Evolutionary conservation across 1,140 invertebrate species (phyloP), one percentile per base, ranked within the genome.

Genomic region (Drosophila burlai): DNA sequence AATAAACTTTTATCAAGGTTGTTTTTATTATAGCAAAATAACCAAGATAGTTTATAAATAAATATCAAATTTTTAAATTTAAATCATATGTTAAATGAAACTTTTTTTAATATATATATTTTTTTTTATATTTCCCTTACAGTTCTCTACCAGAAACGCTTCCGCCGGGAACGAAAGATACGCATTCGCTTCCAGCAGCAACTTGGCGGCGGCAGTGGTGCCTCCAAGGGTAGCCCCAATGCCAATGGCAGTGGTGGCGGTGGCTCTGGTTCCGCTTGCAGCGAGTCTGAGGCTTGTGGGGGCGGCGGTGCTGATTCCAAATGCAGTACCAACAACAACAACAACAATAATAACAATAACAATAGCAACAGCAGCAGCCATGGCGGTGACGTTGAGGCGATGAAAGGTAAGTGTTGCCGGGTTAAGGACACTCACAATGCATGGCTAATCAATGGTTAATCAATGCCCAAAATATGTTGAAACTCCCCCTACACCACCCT

Each of bases 71-170:
- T 15, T 24, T 7, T 21, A 0, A 21, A 60, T 0, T 57, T 21
- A 24, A 34, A 18, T 29, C 15, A 4, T 16, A 26, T 36, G 1
- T 13, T 34, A 13, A 36, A 6, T 18, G 0, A 13, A 11, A 15
- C 15, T 6, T 21, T 24, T n/a, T 7, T 40, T 11, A 11, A 34
- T 34, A 34, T 34, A 10, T 10, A 18, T 18, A 43, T 11, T 3
- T 13, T 15, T 15, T 34, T 4, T 10, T 34, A 11, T 34, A 34
- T 34, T 34, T 34, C 10, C 10, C 10, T 96, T 94, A 9, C 95
- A 98, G 97, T 97, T 64, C 94, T 97, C 74, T 97, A 97, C 92
- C 97, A 98, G 92, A 98, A 97, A 90, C 95, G 97, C 42, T 94
- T 98, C 92, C 96, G 97, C 93, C 97, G 97, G 85, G 97, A 98